Evolutionary conservation across 2,888 invertebrate species (phyloP).

Genomic region (Pandemis cinnamomeana): DNA sequence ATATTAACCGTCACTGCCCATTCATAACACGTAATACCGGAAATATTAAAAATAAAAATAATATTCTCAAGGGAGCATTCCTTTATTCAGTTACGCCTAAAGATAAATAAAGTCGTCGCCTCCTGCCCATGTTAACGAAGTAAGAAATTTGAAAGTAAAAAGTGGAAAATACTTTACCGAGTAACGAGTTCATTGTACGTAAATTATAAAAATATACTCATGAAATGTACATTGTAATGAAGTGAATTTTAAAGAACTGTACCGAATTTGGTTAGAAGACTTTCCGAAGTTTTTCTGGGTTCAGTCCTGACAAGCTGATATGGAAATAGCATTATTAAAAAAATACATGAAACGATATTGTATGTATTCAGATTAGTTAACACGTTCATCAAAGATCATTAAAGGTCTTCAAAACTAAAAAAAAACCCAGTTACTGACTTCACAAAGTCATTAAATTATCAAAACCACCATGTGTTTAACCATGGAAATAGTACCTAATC

Average conservation of each 20-base stretch:
- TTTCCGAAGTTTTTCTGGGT: neutral
- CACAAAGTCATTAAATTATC: no score
- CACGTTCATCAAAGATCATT: no score
- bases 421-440: no score
- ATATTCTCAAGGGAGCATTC: conserved; percentile 12
- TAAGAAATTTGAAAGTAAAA: conserved; percentile 23
- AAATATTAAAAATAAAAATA: conserved; percentile 19
- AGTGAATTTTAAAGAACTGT: neutral
- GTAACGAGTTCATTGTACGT: conserved; percentile 3
- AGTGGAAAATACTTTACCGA: conserved; percentile 3
- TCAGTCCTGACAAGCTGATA: neutral
- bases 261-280: neutral
- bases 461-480: neutral
- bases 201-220: neutral
- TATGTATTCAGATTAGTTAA: neutral
- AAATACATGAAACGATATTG: neutral
- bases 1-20: neutral
- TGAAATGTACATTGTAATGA: neutral
- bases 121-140: conserved; percentile 22
- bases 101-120: conserved; percentile 15
- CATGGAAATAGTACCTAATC: neutral
- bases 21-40: conserved; percentile 2
- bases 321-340: neutral
- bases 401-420: no score
- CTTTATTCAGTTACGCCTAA: conserved; percentile 19